These are phyloP conservation scores for Acrossocheilus fasciatus DNA, from an alignment of 2,797 vertebrate genomes.

Conservation along the genomic window DNA sequence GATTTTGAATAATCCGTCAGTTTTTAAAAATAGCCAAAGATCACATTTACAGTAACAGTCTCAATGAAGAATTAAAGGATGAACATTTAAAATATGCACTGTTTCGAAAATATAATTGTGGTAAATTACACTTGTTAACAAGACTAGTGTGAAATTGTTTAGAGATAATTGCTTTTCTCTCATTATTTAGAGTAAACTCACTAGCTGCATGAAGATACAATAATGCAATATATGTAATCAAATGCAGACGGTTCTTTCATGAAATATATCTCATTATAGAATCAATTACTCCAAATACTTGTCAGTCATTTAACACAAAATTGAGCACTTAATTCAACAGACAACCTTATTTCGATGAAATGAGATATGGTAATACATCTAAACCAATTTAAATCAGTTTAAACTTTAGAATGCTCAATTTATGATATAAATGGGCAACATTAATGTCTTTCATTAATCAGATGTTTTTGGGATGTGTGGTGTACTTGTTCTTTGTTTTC, in stretches of 20 bases:
- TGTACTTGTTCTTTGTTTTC: not conserved
- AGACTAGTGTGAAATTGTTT: not conserved
- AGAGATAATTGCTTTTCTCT: slow-evolving; percentile 14
- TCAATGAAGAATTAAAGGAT: not conserved
- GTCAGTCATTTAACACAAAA: slow-evolving; percentile 1
- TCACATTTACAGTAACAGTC: not conserved
- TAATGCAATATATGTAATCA: not conserved
- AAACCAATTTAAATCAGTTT: not conserved
- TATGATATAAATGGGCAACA: not conserved
- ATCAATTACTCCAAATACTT: slow-evolving; percentile 11
- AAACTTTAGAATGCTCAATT: not conserved
- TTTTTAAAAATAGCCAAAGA: not conserved
- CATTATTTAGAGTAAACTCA: not conserved
- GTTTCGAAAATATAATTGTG: not conserved
- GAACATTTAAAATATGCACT: not conserved
- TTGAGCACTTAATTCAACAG: not conserved
- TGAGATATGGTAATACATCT: not conserved
- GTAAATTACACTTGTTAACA: not conserved
- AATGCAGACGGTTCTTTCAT: not conserved
- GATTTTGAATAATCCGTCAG: not conserved
- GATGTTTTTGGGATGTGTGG: not conserved
- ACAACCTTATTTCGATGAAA: not conserved
- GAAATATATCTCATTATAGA: not conserved
- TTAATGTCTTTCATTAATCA: not conserved
- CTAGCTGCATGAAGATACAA: not conserved